Evolutionary conservation across 2,797 vertebrate genomes (phyloP).

Genomic region (Myripristis murdjan): DNA sequence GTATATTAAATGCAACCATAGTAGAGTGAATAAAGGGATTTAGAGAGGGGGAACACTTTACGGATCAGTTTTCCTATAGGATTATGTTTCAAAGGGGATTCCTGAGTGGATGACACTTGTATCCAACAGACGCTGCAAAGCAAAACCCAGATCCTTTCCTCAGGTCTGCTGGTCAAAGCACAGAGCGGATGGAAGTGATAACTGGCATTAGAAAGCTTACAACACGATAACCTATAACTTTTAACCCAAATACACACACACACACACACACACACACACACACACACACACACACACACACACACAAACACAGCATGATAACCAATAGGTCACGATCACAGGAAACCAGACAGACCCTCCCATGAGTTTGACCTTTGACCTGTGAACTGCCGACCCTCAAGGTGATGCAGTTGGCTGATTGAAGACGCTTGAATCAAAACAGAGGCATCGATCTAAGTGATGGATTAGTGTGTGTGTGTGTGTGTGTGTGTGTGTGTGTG

Average conservation of each 20-base stretch:
- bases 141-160: neutral
- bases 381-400: slow-evolving; percentile 42
- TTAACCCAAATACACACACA: no score
- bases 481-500: neutral
- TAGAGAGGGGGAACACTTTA: neutral
- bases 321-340: slow-evolving; percentile 60
- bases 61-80: neutral
- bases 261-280: no score
- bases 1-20: neutral
- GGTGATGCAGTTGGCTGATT: slow-evolving; percentile 23
- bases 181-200: slow-evolving; percentile 21
- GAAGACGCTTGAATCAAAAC: slow-evolving; percentile 44
- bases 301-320: slow-evolving; percentile 42
- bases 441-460: slow-evolving; percentile 24
- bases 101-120: neutral
- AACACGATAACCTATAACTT: slow-evolving; percentile 44
- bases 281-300: no score
- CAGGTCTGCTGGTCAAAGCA: slow-evolving; percentile 27
- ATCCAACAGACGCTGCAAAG: neutral
- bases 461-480: neutral
- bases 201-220: slow-evolving; percentile 29
- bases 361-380: slow-evolving; percentile 62
- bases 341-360: slow-evolving; percentile 60
- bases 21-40: neutral
- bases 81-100: slow-evolving; percentile 2